phyloP scores from a whole-genome alignment of 1,140 invertebrate genomes.

The Lordiphosa stackelbergi region DNA sequence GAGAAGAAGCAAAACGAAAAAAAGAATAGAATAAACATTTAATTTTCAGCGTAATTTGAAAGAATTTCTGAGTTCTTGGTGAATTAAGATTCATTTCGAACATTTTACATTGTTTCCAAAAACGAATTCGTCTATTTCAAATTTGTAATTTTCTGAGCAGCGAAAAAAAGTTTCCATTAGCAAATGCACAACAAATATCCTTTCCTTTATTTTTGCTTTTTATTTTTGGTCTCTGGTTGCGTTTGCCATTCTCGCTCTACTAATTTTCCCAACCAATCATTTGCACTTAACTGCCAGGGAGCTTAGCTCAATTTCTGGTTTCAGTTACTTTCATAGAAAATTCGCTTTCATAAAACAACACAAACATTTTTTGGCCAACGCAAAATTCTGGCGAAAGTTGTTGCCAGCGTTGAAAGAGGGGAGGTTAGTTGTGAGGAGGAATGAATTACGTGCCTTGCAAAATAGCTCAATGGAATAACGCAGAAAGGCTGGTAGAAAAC shows the following conservation, averaged over 20 bases:
- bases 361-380: constrained; percentile 18
- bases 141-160: too few relatives aligned
- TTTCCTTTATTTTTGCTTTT: not conserved
- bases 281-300: constrained; percentile 62
- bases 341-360: constrained; percentile 58
- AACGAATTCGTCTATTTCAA: too few relatives aligned
- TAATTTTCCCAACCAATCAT: constrained; percentile 61
- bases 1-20: not conserved
- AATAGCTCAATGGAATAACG: too few relatives aligned
- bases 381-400: constrained; percentile 30
- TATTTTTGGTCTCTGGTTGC: not conserved
- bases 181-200: constrained; percentile 63
- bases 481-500: too few relatives aligned
- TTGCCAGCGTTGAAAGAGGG: constrained; percentile 2
- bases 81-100: too few relatives aligned
- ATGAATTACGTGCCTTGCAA: not conserved
- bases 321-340: constrained; percentile 58
- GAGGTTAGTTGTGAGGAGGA: too few relatives aligned
- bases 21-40: too few relatives aligned
- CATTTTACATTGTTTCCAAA: too few relatives aligned
- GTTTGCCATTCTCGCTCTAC: constrained; percentile 43
- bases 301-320: constrained; percentile 26
- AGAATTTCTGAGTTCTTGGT: too few relatives aligned
- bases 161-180: constrained; percentile 41
- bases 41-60: not conserved